Base-by-base conservation (phyloP, 2,113 vertebrate genomes). In the Lota lota region DNA sequence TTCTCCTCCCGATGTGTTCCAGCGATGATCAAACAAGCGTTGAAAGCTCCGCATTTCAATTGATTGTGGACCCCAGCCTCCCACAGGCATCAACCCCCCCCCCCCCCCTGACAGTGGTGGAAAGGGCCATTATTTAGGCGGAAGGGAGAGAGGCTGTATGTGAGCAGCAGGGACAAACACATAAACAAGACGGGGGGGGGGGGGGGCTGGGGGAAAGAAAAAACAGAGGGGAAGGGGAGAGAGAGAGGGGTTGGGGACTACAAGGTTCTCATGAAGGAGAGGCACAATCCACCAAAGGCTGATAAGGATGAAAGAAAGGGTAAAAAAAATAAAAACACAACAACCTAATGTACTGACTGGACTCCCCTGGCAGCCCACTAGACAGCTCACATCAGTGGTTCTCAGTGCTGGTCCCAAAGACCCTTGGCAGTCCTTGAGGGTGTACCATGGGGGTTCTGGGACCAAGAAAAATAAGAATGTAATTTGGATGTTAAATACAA, bases 161-260 rank as follows among this genome's bases (percentile, higher is more conserved):
- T 40, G 36, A 40, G 36, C 36, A 40, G 36, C 11, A 11, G 36
- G 75, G 63, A 79, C 76, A 85, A 89, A 88, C 82, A 85, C 79
- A 85, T 83, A 85, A 87, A 89, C 77, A 83, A 85, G 83, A 72
- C 60, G 69, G 68, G 65, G 72, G 76, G 79, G 77, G 85, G 83
- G 80, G 61, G 22, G 72, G 73, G 75, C 64, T 74, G 80, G 72
- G 80, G 80, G n/a, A n/a, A n/a, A n/a, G 36, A 40, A 5, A 11
- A 40, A 11, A 40, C 6, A 11, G 36, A 11, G 36, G 11, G 36
- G 36, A 40, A 11, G 36, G 7, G 36, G 36, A 40, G 36, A 83
- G 36, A 3, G 36, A 5, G 36, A 7, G 36, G 11, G 3, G 36
- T 6, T 40, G 36, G 36, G 36, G 36, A 40, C 3, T 40, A 40